Evolutionary conservation across 2,888 invertebrate species (phyloP), one percentile per base, ranked within the genome.

Genomic region (Spodoptera littoralis): DNA sequence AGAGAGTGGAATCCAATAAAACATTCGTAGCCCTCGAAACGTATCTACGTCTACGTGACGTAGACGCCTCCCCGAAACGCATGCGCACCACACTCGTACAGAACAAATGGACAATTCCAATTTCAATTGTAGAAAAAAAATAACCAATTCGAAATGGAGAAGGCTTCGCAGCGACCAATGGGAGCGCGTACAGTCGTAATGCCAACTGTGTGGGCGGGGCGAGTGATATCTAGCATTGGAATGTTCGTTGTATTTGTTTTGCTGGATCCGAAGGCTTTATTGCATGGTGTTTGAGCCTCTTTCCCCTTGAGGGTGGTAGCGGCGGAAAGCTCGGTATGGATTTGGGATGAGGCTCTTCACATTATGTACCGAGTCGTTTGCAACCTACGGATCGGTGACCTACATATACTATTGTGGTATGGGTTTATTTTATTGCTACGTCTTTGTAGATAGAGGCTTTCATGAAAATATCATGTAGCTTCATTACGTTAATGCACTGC

Each of bases 201-300:
- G 93, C 94, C 95, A 87, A 94, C 94, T 95, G 95, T 93, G 92
- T 89, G 90, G 94, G 94, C 93, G 95, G 90, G 81, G 94, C 92
- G 87, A 95, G 89, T 95, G 95, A 95, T 95, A 95, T 95, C 95
- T 95, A 92, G 93, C 92, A 95, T 95, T 95, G 94, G 94, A 94
- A 94, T 94, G 94, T 90, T 89, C 90, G 88, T 92, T 90, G 93
- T 94, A 94, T 94, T 94, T 94, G 94, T 94, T 93, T 93, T 94
- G 94, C 89, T 85, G 85, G 90, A 90, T 93, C 80, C 88, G 91
- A 90, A 94, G 92, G 93, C 94, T 95, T 88, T 95, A 95, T 92
- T 90, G 93, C 95, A 83, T 83, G 88, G 94, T 81, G 86, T 90
- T 92, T 92, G 93, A 90, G 94, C 86, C 90, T 91, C 91, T 94